Percentiles rank a stretch among this genome's conserved stretches.
Conservation (phyloP, 1,140 invertebrate species). For the Popillia japonica region DNA sequence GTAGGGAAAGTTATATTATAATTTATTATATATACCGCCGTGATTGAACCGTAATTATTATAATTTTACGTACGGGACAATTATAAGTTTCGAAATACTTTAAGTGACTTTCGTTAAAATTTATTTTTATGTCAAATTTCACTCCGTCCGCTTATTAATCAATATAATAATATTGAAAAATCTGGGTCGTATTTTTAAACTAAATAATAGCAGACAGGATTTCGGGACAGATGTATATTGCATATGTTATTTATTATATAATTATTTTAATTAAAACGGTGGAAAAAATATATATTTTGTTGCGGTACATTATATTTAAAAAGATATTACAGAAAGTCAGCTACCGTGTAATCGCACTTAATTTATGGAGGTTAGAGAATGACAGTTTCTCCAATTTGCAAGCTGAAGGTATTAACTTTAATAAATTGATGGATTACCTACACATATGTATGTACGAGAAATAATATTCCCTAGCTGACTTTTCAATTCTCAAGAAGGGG, state of each 20-base stretch:
- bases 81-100: conserved; percentile 34
- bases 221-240: conserved; percentile 9
- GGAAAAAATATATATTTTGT: not conserved
- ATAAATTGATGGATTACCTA: no score
- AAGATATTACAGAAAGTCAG: not conserved
- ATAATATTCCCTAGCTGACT: no score
- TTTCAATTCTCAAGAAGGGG: no score
- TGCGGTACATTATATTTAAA: not conserved
- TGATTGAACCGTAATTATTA: conserved; percentile 20
- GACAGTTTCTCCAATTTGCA: no score
- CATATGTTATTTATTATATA: conserved; percentile 12
- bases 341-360: no score
- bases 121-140: conserved; percentile 33
- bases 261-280: conserved; percentile 13
- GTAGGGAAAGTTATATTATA: conserved; percentile 26
- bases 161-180: conserved; percentile 26
- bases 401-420: no score
- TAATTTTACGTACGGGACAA: conserved; percentile 25
- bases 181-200: conserved; percentile 5
- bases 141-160: conserved; percentile 25
- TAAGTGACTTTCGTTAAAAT: conserved; percentile 29
- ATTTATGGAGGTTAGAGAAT: no score
- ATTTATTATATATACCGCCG: conserved; percentile 9
- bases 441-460: no score
- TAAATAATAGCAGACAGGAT: conserved; percentile 7